A percentile compares a stretch with the other conserved stretches of the same genome.
These are phyloP conservation scores for Cladopsammia gracilis DNA, from an alignment of 64 coral and sea anemone genomes.

Conservation along the genomic window DNA sequence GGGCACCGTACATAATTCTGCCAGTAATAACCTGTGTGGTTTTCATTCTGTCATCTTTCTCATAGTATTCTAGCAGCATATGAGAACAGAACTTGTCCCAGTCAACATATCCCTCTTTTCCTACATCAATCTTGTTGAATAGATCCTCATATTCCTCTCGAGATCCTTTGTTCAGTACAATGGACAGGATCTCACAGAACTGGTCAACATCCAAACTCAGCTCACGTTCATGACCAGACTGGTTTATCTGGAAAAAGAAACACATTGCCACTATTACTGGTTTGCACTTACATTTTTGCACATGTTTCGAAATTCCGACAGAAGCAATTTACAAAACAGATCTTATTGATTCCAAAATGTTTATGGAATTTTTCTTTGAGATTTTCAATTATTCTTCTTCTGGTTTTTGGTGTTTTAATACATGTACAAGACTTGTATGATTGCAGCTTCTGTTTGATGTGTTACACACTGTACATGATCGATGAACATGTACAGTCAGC, in stretches of 20 bases:
- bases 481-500: too few relatives aligned
- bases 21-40: conserved; percentile 83
- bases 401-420: too few relatives aligned
- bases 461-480: too few relatives aligned
- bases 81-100: conserved; percentile 99
- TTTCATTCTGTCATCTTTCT: conserved; percentile 99
- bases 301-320: too few relatives aligned
- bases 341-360: too few relatives aligned
- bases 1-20: not conserved
- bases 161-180: conserved; percentile 91
- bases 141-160: conserved; percentile 92
- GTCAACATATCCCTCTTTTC: conserved; percentile 97
- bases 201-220: conserved; percentile 89
- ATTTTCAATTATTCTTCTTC: too few relatives aligned
- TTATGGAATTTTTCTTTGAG: too few relatives aligned
- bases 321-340: too few relatives aligned
- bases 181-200: conserved; percentile 97
- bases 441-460: too few relatives aligned
- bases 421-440: too few relatives aligned
- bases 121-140: conserved; percentile 93
- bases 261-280: not conserved
- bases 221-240: conserved; percentile 89
- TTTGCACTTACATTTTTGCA: too few relatives aligned
- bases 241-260: conserved; percentile 75
- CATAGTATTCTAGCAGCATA: conserved; percentile 98